phyloP scores from a whole-genome alignment of 2,888 invertebrate genomes.

The Tipula unca region DNA sequence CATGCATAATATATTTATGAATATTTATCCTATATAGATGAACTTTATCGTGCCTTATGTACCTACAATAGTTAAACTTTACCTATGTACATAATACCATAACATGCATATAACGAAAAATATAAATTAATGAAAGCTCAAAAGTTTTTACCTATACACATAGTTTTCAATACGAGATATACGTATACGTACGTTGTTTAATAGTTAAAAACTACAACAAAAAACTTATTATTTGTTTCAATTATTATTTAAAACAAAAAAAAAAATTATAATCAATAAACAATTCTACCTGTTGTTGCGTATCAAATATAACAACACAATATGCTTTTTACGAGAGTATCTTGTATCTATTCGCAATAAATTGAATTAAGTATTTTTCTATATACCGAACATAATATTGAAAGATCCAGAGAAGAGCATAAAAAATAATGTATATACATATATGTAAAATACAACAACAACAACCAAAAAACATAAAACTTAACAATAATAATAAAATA shows the following conservation, averaged over 20 bases:
- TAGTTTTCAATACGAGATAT: not conserved
- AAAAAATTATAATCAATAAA: too few relatives aligned
- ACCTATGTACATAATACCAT: not conserved
- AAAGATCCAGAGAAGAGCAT: not conserved
- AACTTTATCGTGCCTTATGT: not conserved
- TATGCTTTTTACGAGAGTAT: not conserved
- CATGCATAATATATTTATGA: not conserved
- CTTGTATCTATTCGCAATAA: not conserved
- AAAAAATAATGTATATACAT: not conserved
- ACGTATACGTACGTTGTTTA: not conserved
- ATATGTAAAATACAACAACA: not conserved
- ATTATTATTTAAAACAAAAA: not conserved
- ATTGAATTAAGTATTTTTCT: not conserved
- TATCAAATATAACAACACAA: not conserved
- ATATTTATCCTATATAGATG: not conserved
- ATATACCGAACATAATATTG: not conserved
- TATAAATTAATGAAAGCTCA: not conserved
- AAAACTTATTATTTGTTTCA: not conserved
- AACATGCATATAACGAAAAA: not conserved
- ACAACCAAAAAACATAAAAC: not conserved
- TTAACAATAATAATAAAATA: slow-evolving; percentile 4
- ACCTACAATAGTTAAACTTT: not conserved
- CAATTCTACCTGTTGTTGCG: not conserved
- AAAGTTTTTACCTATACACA: not conserved
- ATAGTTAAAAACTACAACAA: not conserved